Base-by-base conservation (phyloP, 2,888 invertebrate genomes). In the Ennomos quercinarius region DNA sequence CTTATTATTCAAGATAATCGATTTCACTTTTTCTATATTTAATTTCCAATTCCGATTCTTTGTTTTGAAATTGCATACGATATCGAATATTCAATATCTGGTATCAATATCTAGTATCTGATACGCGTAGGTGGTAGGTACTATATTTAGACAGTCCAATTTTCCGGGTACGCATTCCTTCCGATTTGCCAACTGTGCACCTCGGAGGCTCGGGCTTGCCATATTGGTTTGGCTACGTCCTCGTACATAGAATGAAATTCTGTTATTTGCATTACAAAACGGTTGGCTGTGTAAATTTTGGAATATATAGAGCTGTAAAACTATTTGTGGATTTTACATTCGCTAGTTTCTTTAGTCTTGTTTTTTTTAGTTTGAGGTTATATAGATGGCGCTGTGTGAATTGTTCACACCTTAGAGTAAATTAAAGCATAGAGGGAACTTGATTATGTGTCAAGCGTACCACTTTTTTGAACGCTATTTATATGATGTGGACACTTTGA, bases 171-270 rank as follows among this genome's bases (percentile, higher is more conserved):
- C 46, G 42, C 45, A 50, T 37, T 37, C 45, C 48, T 43, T 44
- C 43, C 53, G 43, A 56, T 59, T 61, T 53, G 58, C 61, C 61
- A 58, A 61, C 53, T 57, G 60, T 61, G 63, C 46, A 43, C 57
- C 39, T 38, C 37, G 39, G 11, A 46, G 37, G 53, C 43, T 42
- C 48, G 27, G 10, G 35, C 47, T 46, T 10, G 10, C 37, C 11
- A 43, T 58, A 52, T 58, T 52, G 52, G 52, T 58, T 58, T 43
- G 52, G 38, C 38, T 34, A 38, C 27, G 39, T 27, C 27, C 27
- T 27, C 27, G 17, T 17, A 17, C 45, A 34, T 58, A 17, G 50
- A 37, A 41, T n/a, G 41, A 44, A 43, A 38, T 35, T 42, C 9
- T 36, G 50, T 46, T 51, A 57, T 57, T 54, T 55, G 54, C 41